These are phyloP conservation scores for Centropyge bicolor DNA, from an alignment of 2,797 vertebrate genomes.

Conservation along the genomic window DNA sequence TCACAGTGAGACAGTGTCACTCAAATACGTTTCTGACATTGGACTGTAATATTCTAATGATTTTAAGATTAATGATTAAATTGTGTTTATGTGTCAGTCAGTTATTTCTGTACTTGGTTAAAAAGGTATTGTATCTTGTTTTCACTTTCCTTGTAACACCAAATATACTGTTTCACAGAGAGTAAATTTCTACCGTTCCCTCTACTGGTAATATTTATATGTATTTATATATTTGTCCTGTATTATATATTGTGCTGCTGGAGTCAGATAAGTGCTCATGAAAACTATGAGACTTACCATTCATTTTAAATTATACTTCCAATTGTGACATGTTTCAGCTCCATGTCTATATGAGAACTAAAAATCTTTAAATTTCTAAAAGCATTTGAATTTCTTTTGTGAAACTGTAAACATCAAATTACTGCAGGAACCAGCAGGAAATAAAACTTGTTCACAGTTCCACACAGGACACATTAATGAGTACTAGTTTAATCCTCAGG, in stretches of 20 bases:
- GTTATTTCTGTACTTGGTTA: background rate
- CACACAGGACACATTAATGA: conserved; percentile 9
- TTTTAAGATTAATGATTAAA: background rate
- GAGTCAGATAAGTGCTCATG: background rate
- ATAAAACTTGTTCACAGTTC: background rate
- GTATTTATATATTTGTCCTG: background rate
- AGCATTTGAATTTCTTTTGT: background rate
- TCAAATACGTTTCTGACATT: background rate
- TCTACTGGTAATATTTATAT: background rate
- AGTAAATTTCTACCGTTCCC: background rate
- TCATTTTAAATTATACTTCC: background rate
- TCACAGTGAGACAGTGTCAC: background rate
- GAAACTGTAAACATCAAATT: background rate
- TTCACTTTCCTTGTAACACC: background rate
- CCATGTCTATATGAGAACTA: background rate
- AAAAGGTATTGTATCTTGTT: background rate
- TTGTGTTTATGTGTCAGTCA: background rate
- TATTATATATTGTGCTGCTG: background rate
- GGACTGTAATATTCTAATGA: background rate
- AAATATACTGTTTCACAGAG: background rate
- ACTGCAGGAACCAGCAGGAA: background rate
- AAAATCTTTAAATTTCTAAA: background rate
- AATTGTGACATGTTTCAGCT: background rate
- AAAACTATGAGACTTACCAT: background rate
- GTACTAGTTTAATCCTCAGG: background rate